Conservation (phyloP, 2,888 invertebrate species). For the Bhutanitis thaidina region DNA sequence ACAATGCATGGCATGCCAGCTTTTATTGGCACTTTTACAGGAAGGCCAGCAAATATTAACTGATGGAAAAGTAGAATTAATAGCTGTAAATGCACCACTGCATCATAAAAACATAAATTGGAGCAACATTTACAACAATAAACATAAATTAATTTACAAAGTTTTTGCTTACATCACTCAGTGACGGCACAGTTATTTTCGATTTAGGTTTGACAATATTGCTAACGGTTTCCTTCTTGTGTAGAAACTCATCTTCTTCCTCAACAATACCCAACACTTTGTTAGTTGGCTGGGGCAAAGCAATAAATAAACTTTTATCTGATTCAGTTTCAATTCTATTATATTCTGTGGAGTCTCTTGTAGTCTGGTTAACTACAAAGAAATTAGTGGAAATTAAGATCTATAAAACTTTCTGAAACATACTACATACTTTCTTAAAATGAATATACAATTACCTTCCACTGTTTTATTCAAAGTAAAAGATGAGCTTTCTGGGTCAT, state of each 20-base stretch:
- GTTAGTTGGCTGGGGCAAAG: slow-evolving; percentile 73
- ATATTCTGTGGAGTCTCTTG: slow-evolving; percentile 24
- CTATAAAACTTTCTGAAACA: neutral
- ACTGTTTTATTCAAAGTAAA: slow-evolving; percentile 37
- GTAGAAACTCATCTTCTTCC: slow-evolving; percentile 82
- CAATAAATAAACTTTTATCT: slow-evolving; percentile 48
- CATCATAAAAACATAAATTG: no score
- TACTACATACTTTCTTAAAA: neutral
- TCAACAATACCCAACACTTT: slow-evolving; percentile 59
- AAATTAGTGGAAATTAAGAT: neutral
- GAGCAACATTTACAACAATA: no score
- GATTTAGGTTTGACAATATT: slow-evolving; percentile 70
- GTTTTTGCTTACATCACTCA: slow-evolving; percentile 78
- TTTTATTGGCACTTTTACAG: no score
- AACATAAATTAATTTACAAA: no score
- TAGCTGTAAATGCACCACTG: no score
- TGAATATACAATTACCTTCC: slow-evolving; percentile 31
- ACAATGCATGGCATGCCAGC: no score
- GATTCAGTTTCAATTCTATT: slow-evolving; percentile 13
- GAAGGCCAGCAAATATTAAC: no score
- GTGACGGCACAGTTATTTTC: slow-evolving; percentile 84
- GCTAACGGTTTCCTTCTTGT: slow-evolving; percentile 72
- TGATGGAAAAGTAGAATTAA: no score
- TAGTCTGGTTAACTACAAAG: slow-evolving; percentile 7
- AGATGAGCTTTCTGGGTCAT: slow-evolving; percentile 35